A percentile compares a stretch with the other conserved stretches of the same genome.
Conservation (phyloP, 1,140 invertebrate genomes). For the Tyrophagus putrescentiae region DNA sequence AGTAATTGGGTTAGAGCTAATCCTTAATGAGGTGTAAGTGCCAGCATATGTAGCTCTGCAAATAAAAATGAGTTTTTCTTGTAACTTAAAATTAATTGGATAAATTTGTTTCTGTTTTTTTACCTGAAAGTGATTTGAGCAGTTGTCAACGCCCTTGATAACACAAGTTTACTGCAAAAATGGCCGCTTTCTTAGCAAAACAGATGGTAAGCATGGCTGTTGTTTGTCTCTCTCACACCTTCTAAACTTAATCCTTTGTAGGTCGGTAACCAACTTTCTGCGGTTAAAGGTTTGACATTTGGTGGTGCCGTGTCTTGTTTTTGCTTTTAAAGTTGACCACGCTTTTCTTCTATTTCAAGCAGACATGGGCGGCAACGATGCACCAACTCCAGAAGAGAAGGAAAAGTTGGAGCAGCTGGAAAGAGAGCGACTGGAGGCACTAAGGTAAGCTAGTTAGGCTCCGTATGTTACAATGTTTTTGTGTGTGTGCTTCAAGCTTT, state of each 20-base stretch:
- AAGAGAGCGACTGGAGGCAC: conserved; percentile 78
- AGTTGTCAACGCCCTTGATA: too few relatives aligned
- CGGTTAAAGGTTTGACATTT: conserved; percentile 72
- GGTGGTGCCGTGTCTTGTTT: not conserved
- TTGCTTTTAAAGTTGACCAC: not conserved
- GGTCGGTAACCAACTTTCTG: conserved; percentile 90
- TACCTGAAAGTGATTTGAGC: too few relatives aligned
- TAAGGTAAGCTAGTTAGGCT: conserved; percentile 37
- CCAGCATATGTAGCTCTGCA: too few relatives aligned
- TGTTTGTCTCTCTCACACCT: too few relatives aligned
- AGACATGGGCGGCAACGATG: not conserved
- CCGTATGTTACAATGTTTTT: not conserved
- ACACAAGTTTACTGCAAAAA: too few relatives aligned
- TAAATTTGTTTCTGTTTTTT: too few relatives aligned
- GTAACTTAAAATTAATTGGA: too few relatives aligned
- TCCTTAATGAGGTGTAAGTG: too few relatives aligned
- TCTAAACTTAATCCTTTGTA: too few relatives aligned
- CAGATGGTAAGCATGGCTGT: too few relatives aligned
- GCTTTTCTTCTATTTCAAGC: not conserved
- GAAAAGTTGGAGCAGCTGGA: conserved; percentile 88
- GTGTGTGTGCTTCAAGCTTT: not conserved
- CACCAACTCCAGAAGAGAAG: conserved; percentile 54
- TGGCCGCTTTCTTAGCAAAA: conserved; percentile 94
- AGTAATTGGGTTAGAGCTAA: too few relatives aligned
- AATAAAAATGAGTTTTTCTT: too few relatives aligned